Percentiles rank a stretch among this genome's conserved stretches.
Conservation (phyloP, 2,888 invertebrate genomes). For the Pammene aurita region DNA sequence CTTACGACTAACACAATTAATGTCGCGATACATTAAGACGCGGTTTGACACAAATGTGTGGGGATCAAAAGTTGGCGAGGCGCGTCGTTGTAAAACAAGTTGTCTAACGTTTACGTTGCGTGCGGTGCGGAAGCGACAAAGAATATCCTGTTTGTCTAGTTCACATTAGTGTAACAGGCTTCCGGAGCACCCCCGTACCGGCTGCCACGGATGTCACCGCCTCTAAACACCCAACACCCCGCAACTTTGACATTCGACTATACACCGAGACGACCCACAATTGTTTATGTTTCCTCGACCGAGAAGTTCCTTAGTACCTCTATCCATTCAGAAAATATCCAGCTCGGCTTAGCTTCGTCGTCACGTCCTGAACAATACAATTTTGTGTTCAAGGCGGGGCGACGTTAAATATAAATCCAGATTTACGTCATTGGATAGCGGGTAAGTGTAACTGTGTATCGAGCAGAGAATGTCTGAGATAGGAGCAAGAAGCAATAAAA, state of each 20-base stretch:
- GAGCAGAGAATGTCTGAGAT: conserved; percentile 49
- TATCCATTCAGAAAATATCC: conserved; percentile 40
- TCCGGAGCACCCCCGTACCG: conserved; percentile 38
- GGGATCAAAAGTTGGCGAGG: conserved; percentile 36
- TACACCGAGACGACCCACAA: conserved; percentile 31
- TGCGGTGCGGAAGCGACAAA: conserved; percentile 60
- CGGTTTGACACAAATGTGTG: conserved; percentile 33
- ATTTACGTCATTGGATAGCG: conserved; percentile 41
- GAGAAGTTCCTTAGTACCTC: conserved; percentile 28
- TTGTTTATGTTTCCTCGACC: conserved; percentile 37
- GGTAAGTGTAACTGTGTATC: conserved; percentile 51
- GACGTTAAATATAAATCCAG: conserved; percentile 42
- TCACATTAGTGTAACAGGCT: conserved; percentile 46
- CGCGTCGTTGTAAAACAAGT: conserved; percentile 33
- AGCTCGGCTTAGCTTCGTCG: conserved; percentile 38
- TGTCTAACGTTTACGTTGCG: conserved; percentile 57
- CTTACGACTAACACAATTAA: conserved; percentile 26
- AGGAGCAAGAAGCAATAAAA: conserved; percentile 69
- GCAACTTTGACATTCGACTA: conserved; percentile 41
- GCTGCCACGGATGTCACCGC: conserved; percentile 44
- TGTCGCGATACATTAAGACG: conserved; percentile 30
- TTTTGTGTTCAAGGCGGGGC: conserved; percentile 39
- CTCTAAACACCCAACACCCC: conserved; percentile 43
- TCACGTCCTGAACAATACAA: conserved; percentile 42
- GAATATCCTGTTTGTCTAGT: conserved; percentile 60